A percentile compares a stretch with the other conserved stretches of the same genome.
These are phyloP conservation scores for Polypterus senegalus DNA, from an alignment of 2,113 vertebrate species.

Conservation along the genomic window DNA sequence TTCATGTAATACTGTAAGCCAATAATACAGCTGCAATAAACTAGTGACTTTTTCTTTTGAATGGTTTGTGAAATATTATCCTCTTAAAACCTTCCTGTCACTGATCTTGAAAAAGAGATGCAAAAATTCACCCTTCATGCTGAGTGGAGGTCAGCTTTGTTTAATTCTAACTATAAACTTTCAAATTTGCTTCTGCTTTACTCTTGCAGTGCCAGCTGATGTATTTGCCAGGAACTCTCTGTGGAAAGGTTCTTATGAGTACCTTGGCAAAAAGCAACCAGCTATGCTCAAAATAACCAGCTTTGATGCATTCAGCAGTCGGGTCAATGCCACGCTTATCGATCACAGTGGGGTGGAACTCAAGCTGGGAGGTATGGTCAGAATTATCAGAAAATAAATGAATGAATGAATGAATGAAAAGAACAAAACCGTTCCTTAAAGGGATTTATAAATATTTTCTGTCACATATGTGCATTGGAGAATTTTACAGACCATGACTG, in stretches of 20 bases:
- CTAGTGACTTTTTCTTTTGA: no score
- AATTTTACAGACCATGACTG: no score
- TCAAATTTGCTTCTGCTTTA: neutral
- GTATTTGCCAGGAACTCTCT: conserved; percentile 90
- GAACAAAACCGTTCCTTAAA: no score
- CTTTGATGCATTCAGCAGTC: conserved; percentile 68
- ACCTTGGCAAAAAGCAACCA: conserved; percentile 90
- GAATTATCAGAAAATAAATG: neutral
- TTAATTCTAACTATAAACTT: neutral
- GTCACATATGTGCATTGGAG: no score
- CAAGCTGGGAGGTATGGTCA: conserved; percentile 62
- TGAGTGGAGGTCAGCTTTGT: neutral
- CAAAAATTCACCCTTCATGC: no score
- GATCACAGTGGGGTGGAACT: conserved; percentile 90
- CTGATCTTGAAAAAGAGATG: neutral
- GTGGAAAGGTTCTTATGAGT: conserved; percentile 95
- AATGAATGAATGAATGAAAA: no score
- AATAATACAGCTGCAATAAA: no score
- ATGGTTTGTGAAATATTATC: neutral
- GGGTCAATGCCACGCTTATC: conserved; percentile 82
- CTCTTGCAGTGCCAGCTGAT: conserved; percentile 67
- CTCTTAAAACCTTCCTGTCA: neutral
- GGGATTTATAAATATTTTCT: no score
- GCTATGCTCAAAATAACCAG: conserved; percentile 86
- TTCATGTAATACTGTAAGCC: no score